A percentile compares a stretch with the other conserved stretches of the same genome.
These are phyloP conservation scores for Yoshiicerus persimilis DNA, from an alignment of 1,140 invertebrate genomes.

Conservation along the genomic window DNA sequence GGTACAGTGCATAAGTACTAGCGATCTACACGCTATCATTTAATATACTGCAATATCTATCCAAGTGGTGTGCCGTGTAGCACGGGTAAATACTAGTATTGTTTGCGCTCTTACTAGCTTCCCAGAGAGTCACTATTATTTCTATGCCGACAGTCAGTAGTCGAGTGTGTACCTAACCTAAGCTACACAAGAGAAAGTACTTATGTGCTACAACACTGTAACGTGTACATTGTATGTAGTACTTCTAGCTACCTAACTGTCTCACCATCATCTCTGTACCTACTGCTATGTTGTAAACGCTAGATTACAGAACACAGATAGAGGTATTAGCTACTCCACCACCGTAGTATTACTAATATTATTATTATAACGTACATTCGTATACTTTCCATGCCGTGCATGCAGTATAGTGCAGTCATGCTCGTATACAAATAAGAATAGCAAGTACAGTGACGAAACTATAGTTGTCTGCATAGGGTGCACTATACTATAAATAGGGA, in stretches of 20 bases:
- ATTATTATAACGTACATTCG: not conserved
- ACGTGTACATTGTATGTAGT: not conserved
- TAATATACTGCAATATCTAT: too few species aligned
- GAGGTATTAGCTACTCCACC: not conserved
- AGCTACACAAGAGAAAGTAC: not conserved
- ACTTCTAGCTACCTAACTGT: not conserved
- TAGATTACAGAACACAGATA: not conserved
- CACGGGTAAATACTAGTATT: too few species aligned
- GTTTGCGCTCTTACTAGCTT: too few species aligned
- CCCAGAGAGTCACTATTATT: too few species aligned
- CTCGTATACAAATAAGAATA: too few species aligned
- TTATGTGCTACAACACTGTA: not conserved
- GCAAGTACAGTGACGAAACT: not conserved
- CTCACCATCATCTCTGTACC: not conserved
- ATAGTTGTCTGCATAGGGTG: not conserved
- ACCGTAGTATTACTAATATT: too few species aligned
- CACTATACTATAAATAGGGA: too few species aligned
- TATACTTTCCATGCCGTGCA: not conserved
- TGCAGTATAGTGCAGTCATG: not conserved
- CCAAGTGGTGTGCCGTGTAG: too few species aligned
- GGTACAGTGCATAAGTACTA: too few species aligned
- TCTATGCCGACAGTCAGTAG: not conserved
- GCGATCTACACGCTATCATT: too few species aligned
- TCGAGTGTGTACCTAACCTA: not conserved
- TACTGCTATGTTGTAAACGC: not conserved